These are phyloP conservation scores for Brachionus plicatilis DNA, from an alignment of 1,140 invertebrate species.

Conservation along the genomic window DNA sequence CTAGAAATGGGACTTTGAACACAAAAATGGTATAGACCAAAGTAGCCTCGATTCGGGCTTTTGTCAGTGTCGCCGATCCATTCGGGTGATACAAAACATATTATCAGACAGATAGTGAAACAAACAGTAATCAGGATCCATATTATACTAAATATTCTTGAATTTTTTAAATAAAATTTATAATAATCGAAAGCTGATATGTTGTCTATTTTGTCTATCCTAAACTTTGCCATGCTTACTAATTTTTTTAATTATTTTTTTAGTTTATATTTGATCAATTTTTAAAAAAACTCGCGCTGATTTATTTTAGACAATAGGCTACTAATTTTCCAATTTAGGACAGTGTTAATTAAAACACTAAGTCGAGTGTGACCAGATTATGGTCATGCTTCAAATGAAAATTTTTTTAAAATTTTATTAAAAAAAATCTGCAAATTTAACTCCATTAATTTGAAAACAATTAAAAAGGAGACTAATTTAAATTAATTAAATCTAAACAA, in stretches of 20 bases:
- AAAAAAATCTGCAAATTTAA: neutral
- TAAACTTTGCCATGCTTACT: neutral
- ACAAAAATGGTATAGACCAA: conserved; percentile 84
- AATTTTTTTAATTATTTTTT: neutral
- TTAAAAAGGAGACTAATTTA: neutral
- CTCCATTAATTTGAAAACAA: neutral
- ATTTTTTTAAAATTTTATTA: neutral
- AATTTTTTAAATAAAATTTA: conserved; percentile 82
- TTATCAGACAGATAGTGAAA: conserved; percentile 87
- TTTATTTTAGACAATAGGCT: neutral
- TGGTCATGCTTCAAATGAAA: neutral
- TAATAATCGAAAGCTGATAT: conserved; percentile 44
- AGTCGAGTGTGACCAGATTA: neutral
- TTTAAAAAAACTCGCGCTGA: neutral
- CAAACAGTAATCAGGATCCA: conserved; percentile 94
- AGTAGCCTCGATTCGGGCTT: conserved; percentile 77
- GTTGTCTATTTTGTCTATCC: neutral
- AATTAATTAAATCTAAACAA: neutral
- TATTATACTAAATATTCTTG: conserved; percentile 85
- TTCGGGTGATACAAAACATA: conserved; percentile 89
- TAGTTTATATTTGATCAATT: neutral
- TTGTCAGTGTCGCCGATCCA: conserved; percentile 74
- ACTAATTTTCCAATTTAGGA: neutral
- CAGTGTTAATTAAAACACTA: neutral
- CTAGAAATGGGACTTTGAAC: conserved; percentile 56